phyloP scores from a whole-genome alignment of 2,113 vertebrate genomes.

The Zingel zingel region DNA sequence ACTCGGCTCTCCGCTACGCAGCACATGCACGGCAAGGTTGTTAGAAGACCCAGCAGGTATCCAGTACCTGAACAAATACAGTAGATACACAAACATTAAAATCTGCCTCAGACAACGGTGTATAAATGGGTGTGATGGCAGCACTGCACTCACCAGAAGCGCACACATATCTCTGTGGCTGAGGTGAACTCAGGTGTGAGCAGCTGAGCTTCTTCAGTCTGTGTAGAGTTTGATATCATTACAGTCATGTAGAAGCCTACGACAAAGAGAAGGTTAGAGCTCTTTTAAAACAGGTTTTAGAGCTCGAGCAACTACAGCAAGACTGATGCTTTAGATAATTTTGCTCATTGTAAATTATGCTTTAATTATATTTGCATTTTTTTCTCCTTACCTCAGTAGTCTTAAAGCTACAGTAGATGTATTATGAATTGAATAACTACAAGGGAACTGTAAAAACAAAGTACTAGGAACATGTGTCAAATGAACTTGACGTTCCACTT shows the following conservation, averaged over 20 bases:
- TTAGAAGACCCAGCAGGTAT: slow-evolving; percentile 60
- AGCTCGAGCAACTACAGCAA: neutral
- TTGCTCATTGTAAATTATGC: neutral
- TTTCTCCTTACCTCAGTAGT: neutral
- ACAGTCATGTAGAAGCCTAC: slow-evolving; percentile 80
- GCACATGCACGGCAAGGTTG: slow-evolving; percentile 69
- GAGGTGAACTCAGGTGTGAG: slow-evolving; percentile 65
- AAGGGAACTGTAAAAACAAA: neutral
- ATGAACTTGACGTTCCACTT: neutral
- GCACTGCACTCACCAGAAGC: slow-evolving; percentile 79
- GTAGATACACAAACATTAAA: neutral
- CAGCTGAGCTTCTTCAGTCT: slow-evolving; percentile 66
- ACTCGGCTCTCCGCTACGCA: slow-evolving; percentile 42
- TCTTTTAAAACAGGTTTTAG: neutral
- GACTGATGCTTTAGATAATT: neutral
- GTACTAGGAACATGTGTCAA: neutral
- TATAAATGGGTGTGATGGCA: neutral
- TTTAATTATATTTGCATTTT: neutral
- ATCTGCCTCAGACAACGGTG: neutral
- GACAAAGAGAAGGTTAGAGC: neutral
- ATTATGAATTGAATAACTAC: neutral
- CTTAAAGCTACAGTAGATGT: neutral
- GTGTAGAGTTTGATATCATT: slow-evolving; percentile 19
- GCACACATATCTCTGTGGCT: slow-evolving; percentile 73
- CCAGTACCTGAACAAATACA: slow-evolving; percentile 77